A percentile compares a stretch with the other conserved stretches of the same genome.
These are phyloP conservation scores for Acleris literana DNA, from an alignment of 2,888 invertebrate genomes.

Conservation along the genomic window DNA sequence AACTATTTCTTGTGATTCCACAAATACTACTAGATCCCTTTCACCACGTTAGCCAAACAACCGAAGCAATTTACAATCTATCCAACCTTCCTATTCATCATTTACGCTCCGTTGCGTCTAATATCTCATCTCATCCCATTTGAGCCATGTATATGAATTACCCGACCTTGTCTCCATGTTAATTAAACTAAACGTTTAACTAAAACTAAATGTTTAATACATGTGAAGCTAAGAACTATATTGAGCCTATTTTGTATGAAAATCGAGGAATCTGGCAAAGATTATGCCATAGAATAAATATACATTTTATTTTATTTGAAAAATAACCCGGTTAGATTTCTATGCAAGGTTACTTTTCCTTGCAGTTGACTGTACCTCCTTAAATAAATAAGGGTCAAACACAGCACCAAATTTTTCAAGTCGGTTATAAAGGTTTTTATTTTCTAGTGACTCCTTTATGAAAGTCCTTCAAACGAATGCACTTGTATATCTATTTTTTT, in stretches of 20 bases:
- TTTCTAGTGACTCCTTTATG: not conserved
- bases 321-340: no score
- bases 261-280: no score
- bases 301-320: no score
- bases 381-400: no score
- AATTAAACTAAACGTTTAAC: not conserved
- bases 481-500: no score
- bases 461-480: not conserved
- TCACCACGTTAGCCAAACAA: slow-evolving; percentile 6
- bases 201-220: no score
- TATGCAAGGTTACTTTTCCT: no score
- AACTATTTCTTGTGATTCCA: no score
- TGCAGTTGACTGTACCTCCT: no score
- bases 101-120: slow-evolving; percentile 16
- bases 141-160: not conserved
- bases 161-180: not conserved
- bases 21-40: not conserved
- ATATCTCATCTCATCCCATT: slow-evolving; percentile 28
- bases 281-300: no score
- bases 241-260: no score
- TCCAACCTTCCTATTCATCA: slow-evolving; percentile 8
- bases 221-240: not conserved
- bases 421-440: not conserved
- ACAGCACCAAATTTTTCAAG: no score
- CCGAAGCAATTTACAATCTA: not conserved